A percentile compares a stretch with the other conserved stretches of the same genome.
These are phyloP conservation scores for Eupsilia transversa DNA, from an alignment of 2,888 invertebrate genomes.

Conservation along the genomic window DNA sequence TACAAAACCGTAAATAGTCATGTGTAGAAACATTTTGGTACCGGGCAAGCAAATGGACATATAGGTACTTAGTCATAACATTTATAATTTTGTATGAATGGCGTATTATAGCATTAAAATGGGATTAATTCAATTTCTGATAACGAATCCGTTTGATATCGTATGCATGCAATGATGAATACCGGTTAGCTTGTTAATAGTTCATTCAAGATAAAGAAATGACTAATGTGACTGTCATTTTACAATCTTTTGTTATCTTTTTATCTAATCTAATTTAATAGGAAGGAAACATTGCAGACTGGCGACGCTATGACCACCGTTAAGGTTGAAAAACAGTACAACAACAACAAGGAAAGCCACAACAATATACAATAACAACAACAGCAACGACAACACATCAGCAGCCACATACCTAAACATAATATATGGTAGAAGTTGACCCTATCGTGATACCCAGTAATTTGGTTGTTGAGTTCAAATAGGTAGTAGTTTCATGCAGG, in stretches of 20 bases:
- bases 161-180: conserved; percentile 18
- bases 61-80: not conserved
- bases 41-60: too few species aligned
- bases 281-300: not conserved
- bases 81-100: not conserved
- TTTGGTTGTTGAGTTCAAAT: too few species aligned
- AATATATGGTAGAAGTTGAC: not conserved
- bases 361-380: too few species aligned
- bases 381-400: not conserved
- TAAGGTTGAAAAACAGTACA: not conserved
- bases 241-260: conserved; percentile 26
- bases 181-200: conserved; percentile 1
- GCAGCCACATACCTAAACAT: not conserved
- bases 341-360: not conserved
- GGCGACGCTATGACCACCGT: not conserved
- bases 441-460: not conserved
- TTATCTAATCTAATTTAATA: conserved; percentile 14
- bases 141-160: conserved; percentile 1
- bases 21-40: too few species aligned
- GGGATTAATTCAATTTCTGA: conserved; percentile 6
- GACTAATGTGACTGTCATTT: conserved; percentile 21
- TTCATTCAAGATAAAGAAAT: conserved; percentile 15
- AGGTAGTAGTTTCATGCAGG: not conserved
- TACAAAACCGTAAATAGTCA: too few species aligned
- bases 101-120: too few species aligned